Evolutionary conservation across 2,888 invertebrate species (phyloP), one percentile per base, ranked within the genome.

Genomic region (Cantharis lateralis): DNA sequence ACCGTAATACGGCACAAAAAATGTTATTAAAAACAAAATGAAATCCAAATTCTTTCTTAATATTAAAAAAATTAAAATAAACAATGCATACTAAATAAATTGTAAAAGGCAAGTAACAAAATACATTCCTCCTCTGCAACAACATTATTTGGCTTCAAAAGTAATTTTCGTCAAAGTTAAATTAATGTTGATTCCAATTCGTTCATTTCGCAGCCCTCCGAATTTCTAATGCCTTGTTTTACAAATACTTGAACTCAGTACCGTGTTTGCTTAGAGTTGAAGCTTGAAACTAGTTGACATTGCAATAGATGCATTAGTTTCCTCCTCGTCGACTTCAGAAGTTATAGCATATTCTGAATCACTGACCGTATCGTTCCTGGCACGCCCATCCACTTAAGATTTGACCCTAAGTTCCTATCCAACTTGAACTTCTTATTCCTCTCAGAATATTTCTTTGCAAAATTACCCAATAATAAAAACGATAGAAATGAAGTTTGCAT

Each of bases 291-390:
- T 72, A 78, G 78, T 78, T 78, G 78, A 78, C 78, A 75, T 75
- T 78, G 78, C 72, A 72, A 78, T 75, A 71, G 78, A 78, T 78
- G 78, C 75, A 78, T 78, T 78, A 78, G 78, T 78, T 78, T 78
- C 78, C 75, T 75, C 78, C 75, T 72, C 78, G 78, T 78, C 78
- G 75, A 75, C 62, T 78, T 75, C 78, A 78, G 78, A 78, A 78
- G 72, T 78, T 78, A 78, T 78, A 78, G 78, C 75, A 78, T 78
- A 78, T 78, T 78, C 78, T 78, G 78, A 78, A 78, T 78, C 76
- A 78, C 75, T 75, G 76, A 73, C 78, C 75, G 78, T 75, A 78
- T 78, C 76, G 75, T 75, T 75, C 73, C 73, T 66, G 78, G 68
- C 75, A 75, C 78, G 78, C 78, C 78, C 78, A 78, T 74, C 75